Conservation (phyloP, 2,888 invertebrate species). For the Pantelozetes paolii region DNA sequence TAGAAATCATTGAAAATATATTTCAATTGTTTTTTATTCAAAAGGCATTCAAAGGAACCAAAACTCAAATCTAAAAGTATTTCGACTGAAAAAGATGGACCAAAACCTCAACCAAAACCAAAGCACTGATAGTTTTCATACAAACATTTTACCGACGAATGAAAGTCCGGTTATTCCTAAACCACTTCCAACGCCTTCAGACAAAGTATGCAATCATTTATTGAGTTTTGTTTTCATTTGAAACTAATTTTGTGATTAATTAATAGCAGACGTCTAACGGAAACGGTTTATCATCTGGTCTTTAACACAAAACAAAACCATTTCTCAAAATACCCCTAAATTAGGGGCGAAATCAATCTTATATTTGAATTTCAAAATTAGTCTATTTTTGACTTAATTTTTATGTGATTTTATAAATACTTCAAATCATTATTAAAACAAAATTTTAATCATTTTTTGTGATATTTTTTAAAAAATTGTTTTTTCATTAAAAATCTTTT, state of each 20-base stretch:
- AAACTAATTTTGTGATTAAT: not conserved
- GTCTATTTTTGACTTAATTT: not conserved
- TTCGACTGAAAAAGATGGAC: slow-evolving; percentile 12
- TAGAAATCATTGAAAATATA: not conserved
- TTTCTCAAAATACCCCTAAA: not conserved
- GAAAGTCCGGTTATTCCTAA: not conserved
- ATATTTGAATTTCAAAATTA: too few species aligned
- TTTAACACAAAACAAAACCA: not conserved
- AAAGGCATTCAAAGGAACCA: slow-evolving; percentile 10
- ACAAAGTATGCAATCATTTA: not conserved
- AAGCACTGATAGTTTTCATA: not conserved
- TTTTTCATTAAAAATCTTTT: too few species aligned
- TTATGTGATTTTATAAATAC: too few species aligned
- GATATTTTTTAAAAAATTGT: too few species aligned
- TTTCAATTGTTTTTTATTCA: not conserved
- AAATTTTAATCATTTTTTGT: too few species aligned
- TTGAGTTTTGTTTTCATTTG: not conserved
- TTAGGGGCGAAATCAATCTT: not conserved
- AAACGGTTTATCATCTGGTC: not conserved
- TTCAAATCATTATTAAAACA: too few species aligned
- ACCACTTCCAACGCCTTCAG: not conserved
- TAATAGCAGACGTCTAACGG: not conserved
- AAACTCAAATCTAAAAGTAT: slow-evolving; percentile 16
- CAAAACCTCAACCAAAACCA: not conserved
- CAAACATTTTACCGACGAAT: not conserved